phyloP scores from a whole-genome alignment of 2,113 vertebrate genomes.

The Taurulus bubalis region DNA sequence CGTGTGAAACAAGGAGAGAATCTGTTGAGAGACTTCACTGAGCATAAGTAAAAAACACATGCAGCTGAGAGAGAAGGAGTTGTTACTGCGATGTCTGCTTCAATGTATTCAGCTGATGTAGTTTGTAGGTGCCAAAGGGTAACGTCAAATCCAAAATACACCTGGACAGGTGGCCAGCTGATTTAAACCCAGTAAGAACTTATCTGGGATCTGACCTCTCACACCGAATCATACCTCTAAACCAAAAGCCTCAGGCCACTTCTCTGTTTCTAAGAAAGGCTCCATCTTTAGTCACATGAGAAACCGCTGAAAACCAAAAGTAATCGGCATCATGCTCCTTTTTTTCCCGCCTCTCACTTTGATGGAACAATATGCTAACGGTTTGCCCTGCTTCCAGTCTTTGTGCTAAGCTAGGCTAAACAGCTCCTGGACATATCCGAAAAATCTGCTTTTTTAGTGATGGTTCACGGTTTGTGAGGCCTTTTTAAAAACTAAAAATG shows the following conservation, averaged over 20 bases:
- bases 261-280: not conserved
- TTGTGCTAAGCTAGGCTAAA: too few relatives aligned
- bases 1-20: not conserved
- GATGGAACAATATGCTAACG: too few relatives aligned
- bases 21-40: too few relatives aligned
- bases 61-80: not conserved
- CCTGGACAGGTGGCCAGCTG: not conserved
- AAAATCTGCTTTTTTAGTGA: too few relatives aligned
- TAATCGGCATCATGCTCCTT: not conserved
- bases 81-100: not conserved
- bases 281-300: not conserved
- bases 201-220: constrained; percentile 89
- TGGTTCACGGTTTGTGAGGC: too few relatives aligned
- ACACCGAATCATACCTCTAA: constrained; percentile 90
- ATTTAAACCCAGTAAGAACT: constrained; percentile 45
- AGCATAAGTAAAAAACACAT: not conserved
- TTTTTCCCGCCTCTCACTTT: not conserved
- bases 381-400: too few relatives aligned
- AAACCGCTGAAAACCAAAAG: not conserved
- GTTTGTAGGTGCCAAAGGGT: too few relatives aligned
- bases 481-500: too few relatives aligned
- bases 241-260: constrained; percentile 63
- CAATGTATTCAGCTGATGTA: too few relatives aligned
- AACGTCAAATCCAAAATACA: not conserved
- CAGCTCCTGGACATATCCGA: too few relatives aligned